phyloP scores from a whole-genome alignment of 2,797 vertebrate species.

The Leptoclinus maculatus region DNA sequence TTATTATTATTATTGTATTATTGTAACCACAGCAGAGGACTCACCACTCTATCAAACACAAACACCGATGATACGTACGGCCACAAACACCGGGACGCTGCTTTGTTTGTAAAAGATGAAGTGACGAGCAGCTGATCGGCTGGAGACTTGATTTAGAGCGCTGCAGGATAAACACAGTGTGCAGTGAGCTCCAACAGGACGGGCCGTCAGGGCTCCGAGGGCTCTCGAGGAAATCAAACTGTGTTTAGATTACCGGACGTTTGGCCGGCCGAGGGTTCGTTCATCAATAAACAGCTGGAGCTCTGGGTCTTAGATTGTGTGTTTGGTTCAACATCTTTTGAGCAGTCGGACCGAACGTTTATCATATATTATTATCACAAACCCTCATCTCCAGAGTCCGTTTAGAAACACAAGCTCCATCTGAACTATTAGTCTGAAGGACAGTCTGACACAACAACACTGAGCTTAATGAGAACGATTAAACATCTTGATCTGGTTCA shows the following conservation, averaged over 20 bases:
- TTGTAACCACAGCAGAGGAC: too few relatives aligned
- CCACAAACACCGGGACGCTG: constrained; percentile 9
- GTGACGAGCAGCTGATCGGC: constrained; percentile 12
- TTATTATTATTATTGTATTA: too few relatives aligned
- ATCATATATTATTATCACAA: constrained; percentile 48
- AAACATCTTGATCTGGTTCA: background rate
- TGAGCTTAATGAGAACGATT: background rate
- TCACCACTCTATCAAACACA: too few relatives aligned
- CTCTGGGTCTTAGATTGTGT: constrained; percentile 37
- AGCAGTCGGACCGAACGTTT: constrained; percentile 49
- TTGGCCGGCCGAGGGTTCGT: constrained; percentile 46
- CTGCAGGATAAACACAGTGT: constrained; percentile 41
- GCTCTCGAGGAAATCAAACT: constrained; percentile 55
- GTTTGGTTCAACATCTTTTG: constrained; percentile 48
- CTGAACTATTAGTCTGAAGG: constrained; percentile 12
- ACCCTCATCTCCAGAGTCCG: constrained; percentile 39
- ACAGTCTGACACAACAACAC: background rate
- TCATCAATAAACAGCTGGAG: constrained; percentile 66
- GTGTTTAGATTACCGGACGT: constrained; percentile 66
- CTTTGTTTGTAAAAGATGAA: constrained; percentile 21
- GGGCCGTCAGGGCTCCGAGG: constrained; percentile 43
- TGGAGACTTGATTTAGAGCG: constrained; percentile 46
- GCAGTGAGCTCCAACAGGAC: constrained; percentile 32
- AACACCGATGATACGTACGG: constrained; percentile 26
- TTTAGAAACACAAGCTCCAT: constrained; percentile 28